Conservation (phyloP, 2,797 vertebrate genomes). For the Cheirogaleus major region DNA sequence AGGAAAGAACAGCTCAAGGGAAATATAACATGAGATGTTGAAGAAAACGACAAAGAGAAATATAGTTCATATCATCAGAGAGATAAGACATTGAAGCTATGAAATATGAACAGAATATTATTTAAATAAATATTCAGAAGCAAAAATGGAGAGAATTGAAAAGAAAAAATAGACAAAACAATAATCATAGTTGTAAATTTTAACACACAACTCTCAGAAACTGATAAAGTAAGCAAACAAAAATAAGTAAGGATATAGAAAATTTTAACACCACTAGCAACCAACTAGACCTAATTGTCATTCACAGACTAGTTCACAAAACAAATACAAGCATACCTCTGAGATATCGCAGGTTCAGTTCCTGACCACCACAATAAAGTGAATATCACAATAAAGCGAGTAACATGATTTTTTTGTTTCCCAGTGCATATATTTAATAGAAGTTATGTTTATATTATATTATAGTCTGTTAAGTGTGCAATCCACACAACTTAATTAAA, state of each 20-base stretch:
- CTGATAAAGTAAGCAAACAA: neutral
- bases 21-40: neutral
- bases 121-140: neutral
- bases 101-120: neutral
- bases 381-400: no score
- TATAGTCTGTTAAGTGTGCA: no score
- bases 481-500: no score
- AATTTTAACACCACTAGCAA: neutral
- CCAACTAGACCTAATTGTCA: neutral
- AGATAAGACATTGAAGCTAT: neutral
- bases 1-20: neutral
- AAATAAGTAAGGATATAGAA: neutral
- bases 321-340: neutral
- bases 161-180: neutral
- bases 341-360: no score
- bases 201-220: neutral
- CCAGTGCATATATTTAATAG: no score
- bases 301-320: neutral
- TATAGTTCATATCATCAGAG: neutral
- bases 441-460: no score
- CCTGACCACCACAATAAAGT: no score
- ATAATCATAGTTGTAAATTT: neutral
- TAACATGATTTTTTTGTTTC: no score
- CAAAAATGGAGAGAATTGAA: neutral
- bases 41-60: neutral